Evolutionary conservation across 2,888 invertebrate genomes (phyloP).

Genomic region (Lomographa bimaculata): DNA sequence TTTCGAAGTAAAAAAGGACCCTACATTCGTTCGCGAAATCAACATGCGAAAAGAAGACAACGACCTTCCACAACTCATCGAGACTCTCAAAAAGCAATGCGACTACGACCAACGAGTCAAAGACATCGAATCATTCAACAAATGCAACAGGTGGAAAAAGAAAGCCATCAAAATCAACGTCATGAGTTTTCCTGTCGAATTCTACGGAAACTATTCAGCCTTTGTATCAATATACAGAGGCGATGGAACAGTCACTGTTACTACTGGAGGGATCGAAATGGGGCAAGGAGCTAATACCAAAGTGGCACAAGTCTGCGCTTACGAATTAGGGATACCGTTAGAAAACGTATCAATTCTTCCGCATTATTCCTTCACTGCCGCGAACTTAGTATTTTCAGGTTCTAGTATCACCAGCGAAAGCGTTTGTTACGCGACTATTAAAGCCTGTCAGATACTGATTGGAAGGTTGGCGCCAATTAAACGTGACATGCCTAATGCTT

Average conservation of each 20-base stretch:
- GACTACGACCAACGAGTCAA: conserved; percentile 80
- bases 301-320: conserved; percentile 89
- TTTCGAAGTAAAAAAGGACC: conserved; percentile 78
- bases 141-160: conserved; percentile 90
- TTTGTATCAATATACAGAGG: conserved; percentile 86
- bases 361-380: conserved; percentile 79
- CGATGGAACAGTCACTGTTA: conserved; percentile 87
- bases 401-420: conserved; percentile 87
- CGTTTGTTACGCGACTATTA: conserved; percentile 79
- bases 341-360: conserved; percentile 85
- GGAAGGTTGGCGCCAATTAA: conserved; percentile 82
- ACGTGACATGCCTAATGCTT: conserved; percentile 66
- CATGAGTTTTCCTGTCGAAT: conserved; percentile 85
- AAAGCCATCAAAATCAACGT: conserved; percentile 86
- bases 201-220: conserved; percentile 82
- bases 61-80: conserved; percentile 78
- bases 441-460: conserved; percentile 84
- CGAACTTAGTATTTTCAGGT: conserved; percentile 86
- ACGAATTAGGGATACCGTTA: conserved; percentile 87
- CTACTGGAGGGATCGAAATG: conserved; percentile 88
- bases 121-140: conserved; percentile 83
- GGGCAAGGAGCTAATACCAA: conserved; percentile 93
- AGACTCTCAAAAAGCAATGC: conserved; percentile 74
- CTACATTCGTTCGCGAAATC: conserved; percentile 78
- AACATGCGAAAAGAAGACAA: conserved; percentile 80